phyloP scores from a whole-genome alignment of 2,888 invertebrate genomes.

The Acronicta alni region DNA sequence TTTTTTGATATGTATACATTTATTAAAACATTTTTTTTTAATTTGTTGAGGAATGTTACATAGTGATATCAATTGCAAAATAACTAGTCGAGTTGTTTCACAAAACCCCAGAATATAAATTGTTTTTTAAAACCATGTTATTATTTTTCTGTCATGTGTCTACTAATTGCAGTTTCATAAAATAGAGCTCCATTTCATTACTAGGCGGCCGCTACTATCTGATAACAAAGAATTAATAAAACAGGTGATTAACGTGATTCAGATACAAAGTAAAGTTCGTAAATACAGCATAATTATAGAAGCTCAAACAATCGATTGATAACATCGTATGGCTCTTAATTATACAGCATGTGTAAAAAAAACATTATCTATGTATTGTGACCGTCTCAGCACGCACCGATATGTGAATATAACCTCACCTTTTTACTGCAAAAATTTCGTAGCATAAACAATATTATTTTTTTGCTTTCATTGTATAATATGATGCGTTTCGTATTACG shows the following conservation, averaged over 20 bases:
- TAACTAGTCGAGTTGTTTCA: not conserved
- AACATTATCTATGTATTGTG: conserved; percentile 44
- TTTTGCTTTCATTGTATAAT: conserved; percentile 1
- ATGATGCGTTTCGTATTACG: not conserved
- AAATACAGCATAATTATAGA: conserved; percentile 28
- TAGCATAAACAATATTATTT: conserved; percentile 8
- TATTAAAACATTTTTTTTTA: too few relatives aligned
- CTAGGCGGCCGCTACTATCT: conserved; percentile 5
- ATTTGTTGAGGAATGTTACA: too few relatives aligned
- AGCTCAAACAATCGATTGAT: conserved; percentile 30
- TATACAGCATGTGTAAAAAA: conserved; percentile 43
- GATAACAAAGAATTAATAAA: conserved; percentile 16
- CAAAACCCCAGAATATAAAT: not conserved
- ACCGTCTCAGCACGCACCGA: conserved; percentile 29
- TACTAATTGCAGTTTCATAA: conserved; percentile 26
- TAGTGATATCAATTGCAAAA: too few relatives aligned
- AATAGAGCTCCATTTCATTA: conserved; percentile 1
- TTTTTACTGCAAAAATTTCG: conserved; percentile 12
- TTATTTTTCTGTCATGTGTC: not conserved
- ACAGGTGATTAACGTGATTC: conserved; percentile 22
- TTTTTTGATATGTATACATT: too few relatives aligned
- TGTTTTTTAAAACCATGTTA: not conserved
- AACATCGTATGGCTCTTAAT: conserved; percentile 39
- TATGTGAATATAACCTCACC: conserved; percentile 32
- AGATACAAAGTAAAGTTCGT: conserved; percentile 32